phyloP scores from a whole-genome alignment of 1,140 invertebrate species.

The Scaptomyza pallida region DNA sequence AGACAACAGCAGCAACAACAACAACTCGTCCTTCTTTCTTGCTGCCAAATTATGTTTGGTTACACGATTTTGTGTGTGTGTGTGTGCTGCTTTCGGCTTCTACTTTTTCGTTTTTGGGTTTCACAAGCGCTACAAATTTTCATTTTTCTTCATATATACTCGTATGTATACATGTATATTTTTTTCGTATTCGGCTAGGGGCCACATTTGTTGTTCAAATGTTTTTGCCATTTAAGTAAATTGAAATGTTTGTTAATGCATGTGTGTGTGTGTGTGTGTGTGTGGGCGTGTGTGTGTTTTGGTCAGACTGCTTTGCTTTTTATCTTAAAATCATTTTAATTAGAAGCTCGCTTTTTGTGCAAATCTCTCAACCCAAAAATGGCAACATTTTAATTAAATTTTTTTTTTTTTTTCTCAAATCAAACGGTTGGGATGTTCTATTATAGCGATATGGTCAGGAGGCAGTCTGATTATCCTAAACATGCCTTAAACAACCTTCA shows the following conservation, averaged over 20 bases:
- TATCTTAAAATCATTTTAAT: constrained; percentile 71
- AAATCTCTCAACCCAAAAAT: constrained; percentile 27
- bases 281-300: constrained; percentile 18
- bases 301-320: constrained; percentile 34
- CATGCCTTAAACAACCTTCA: not conserved
- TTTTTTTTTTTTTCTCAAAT: constrained; percentile 34
- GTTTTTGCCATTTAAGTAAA: constrained; percentile 59
- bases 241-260: constrained; percentile 45
- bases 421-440: not conserved
- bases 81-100: constrained; percentile 4
- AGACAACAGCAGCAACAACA: constrained; percentile 1
- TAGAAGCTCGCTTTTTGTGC: constrained; percentile 46
- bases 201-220: constrained; percentile 54
- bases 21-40: constrained; percentile 11
- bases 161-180: too few relatives aligned
- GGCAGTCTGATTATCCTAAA: too few relatives aligned
- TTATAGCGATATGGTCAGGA: not conserved
- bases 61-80: constrained; percentile 46
- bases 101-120: constrained; percentile 22
- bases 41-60: constrained; percentile 55
- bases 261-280: constrained; percentile 10
- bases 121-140: constrained; percentile 50
- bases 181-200: constrained; percentile 26
- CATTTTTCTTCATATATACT: constrained; percentile 49
- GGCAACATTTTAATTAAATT: constrained; percentile 70